phyloP scores from a whole-genome alignment of 2,113 vertebrate genomes.

The Myrmecophaga tridactyla region DNA sequence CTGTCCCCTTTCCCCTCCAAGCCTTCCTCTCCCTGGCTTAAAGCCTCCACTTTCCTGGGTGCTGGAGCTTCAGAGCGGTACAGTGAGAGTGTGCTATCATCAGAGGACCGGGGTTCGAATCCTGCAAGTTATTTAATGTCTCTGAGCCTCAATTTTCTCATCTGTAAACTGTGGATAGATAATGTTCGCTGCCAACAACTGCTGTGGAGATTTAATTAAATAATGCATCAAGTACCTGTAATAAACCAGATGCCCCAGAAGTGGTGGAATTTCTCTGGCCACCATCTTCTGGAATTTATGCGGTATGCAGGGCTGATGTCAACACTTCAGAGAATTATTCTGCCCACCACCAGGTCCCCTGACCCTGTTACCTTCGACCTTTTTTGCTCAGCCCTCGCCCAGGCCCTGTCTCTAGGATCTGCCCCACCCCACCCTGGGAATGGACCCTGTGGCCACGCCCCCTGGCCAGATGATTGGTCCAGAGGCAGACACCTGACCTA shows the following conservation, averaged over 20 bases:
- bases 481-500: not conserved
- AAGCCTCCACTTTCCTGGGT: rapidly evolving
- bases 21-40: rapidly evolving
- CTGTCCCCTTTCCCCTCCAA: no score
- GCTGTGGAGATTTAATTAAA: not conserved
- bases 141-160: not conserved
- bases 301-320: not conserved
- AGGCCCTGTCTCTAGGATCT: not conserved
- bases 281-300: not conserved
- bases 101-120: not conserved
- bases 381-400: not conserved
- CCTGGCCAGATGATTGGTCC: not conserved
- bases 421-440: not conserved
- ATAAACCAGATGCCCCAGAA: not conserved
- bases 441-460: not conserved
- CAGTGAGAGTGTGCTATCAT: not conserved
- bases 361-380: not conserved
- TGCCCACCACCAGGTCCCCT: not conserved
- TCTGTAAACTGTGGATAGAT: not conserved
- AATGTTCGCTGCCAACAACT: not conserved
- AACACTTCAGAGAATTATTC: not conserved
- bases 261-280: not conserved
- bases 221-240: not conserved
- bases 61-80: rapidly evolving
- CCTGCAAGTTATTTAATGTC: not conserved